Percentiles rank a stretch among this genome's conserved stretches.
These are phyloP conservation scores for Argyresthia albistria DNA, from an alignment of 2,888 invertebrate species.

Conservation along the genomic window DNA sequence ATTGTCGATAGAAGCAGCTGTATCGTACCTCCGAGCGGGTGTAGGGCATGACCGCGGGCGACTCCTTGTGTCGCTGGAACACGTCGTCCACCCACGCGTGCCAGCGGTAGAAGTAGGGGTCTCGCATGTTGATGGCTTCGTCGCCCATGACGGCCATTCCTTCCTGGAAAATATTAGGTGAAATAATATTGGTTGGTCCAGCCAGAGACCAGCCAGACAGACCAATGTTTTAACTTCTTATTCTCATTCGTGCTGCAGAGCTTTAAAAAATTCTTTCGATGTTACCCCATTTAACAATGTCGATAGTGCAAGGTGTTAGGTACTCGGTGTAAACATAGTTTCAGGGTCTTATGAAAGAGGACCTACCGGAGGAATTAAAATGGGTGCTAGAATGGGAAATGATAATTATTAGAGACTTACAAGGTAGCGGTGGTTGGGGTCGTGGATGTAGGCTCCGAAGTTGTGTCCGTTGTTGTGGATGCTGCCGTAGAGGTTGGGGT, in stretches of 20 bases:
- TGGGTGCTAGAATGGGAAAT: no score
- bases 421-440: slow-evolving; percentile 79
- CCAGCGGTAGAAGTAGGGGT: slow-evolving; percentile 90
- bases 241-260: no score
- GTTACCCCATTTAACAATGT: no score
- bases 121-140: slow-evolving; percentile 87
- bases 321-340: no score
- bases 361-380: no score
- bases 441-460: slow-evolving; percentile 79
- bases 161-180: slow-evolving; percentile 76
- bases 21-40: slow-evolving; percentile 42
- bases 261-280: no score
- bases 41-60: slow-evolving; percentile 42
- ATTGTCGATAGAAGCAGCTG: no score
- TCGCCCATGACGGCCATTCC: slow-evolving; percentile 85
- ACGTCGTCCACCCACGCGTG: slow-evolving; percentile 83
- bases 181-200: no score
- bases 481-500: slow-evolving; percentile 77
- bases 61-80: slow-evolving; percentile 80
- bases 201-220: no score
- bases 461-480: slow-evolving; percentile 84
- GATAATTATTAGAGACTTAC: slow-evolving; percentile 42
- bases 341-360: no score
- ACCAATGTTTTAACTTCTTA: no score
- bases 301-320: no score